These are phyloP conservation scores for Drosophila borborema DNA, from an alignment of 2,888 invertebrate genomes.

Conservation along the genomic window DNA sequence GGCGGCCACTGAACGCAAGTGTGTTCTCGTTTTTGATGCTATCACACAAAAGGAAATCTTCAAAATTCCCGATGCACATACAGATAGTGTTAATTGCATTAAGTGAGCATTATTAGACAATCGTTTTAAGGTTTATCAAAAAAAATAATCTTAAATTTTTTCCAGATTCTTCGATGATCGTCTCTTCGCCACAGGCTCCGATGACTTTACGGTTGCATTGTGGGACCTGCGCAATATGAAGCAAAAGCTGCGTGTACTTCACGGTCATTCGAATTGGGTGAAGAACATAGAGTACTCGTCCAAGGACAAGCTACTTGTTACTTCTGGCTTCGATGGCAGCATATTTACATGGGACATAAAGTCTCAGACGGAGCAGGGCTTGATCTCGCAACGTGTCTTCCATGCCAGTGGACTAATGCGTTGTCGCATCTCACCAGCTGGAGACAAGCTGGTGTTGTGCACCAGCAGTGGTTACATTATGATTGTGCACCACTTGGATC, in stretches of 20 bases:
- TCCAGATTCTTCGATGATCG: constrained; percentile 93
- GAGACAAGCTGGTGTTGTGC: constrained; percentile 94
- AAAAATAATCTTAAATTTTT: neutral
- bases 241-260: constrained; percentile 90
- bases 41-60: constrained; percentile 91
- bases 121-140: neutral
- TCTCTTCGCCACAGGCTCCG: constrained; percentile 96
- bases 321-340: constrained; percentile 96
- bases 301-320: constrained; percentile 93
- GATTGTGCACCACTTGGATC: constrained; percentile 94
- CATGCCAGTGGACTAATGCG: constrained; percentile 90
- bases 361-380: constrained; percentile 91
- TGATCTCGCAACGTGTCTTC: constrained; percentile 92
- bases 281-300: constrained; percentile 97
- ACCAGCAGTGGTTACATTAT: constrained; percentile 96
- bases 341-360: constrained; percentile 98
- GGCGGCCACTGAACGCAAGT: constrained; percentile 96
- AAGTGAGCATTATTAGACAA: constrained; percentile 88
- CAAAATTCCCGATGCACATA: constrained; percentile 92
- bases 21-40: constrained; percentile 94
- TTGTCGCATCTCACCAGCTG: constrained; percentile 94
- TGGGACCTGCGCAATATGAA: constrained; percentile 96
- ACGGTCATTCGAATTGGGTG: constrained; percentile 97
- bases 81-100: constrained; percentile 96
- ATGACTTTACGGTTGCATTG: constrained; percentile 95